Percentiles rank a stretch among this genome's conserved stretches.
Evolutionary conservation across 2,113 vertebrate species (phyloP).

Genomic region (Kobus ellipsiprymnus): DNA sequence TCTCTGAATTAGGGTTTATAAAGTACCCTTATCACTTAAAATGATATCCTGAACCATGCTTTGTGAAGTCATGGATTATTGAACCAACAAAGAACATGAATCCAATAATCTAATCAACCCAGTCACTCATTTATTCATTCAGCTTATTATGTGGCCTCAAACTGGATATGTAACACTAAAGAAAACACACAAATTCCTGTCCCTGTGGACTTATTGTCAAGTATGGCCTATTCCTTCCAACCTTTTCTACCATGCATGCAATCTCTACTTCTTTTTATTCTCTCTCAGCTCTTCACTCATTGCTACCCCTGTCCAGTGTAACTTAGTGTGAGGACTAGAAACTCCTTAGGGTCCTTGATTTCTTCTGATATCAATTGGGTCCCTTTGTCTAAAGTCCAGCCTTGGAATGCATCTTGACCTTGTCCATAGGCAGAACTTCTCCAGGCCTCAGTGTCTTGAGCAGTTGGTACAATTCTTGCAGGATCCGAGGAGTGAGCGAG

Average conservation of each 20-base stretch:
- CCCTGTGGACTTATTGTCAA: neutral
- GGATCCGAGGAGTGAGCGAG: neutral
- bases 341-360: neutral
- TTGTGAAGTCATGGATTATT: neutral
- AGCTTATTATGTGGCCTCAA: neutral
- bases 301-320: neutral
- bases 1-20: neutral
- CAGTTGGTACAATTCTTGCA: neutral
- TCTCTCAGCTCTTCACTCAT: neutral
- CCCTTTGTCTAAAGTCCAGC: neutral
- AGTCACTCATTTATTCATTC: neutral
- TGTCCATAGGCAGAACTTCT: neutral
- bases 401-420: neutral
- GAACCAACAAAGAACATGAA: neutral
- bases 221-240: neutral
- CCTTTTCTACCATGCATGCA: neutral
- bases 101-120: neutral
- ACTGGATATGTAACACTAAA: neutral
- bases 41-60: neutral
- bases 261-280: neutral
- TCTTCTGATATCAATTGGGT: neutral
- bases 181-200: neutral
- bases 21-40: neutral
- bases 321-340: neutral
- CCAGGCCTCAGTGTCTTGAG: neutral